Base-by-base conservation (phyloP, 92 coral and sea anemone genomes). In the Palythoa heliodiscus region DNA sequence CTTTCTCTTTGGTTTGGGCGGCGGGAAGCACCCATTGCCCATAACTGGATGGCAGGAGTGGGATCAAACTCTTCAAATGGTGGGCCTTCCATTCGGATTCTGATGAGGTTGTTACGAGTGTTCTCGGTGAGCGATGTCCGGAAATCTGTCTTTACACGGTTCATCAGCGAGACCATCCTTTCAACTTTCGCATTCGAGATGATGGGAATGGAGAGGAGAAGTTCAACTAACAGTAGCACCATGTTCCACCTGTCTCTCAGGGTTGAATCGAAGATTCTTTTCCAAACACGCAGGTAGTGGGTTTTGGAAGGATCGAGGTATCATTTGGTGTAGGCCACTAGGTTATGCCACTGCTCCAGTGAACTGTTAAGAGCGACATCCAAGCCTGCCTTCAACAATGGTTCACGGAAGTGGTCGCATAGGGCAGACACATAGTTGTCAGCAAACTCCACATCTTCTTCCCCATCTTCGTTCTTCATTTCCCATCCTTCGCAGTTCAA, bases 401-500 rank as follows among this genome's bases (percentile, higher is more conserved):
- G 93, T 25, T 64, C 92, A 47, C 79, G 67, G 79, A 92, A 92
- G 67, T 86, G 93, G 61, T 86, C 73, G 73, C 17, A 87, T 13
- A 90, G 67, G 63, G 86, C 90, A 40, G 82, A 54, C 52, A 92
- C 12, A 15, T 68, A n/a, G 38, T 88, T 69, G 52, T 90, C 93
- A 23, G 93, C 91, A 82, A 92, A 87, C 58, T 48, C 75, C 71
- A 83, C 38, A 87, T 92, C 92, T 66, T 89, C 89, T 24, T 89
- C 89, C 40, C 88, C 93, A 66, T 87, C 87, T 22, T 90, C 88
- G 17, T 61, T 60, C 35, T 61, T 23, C 82, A 76, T 57, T 73
- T 93, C 93, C 95, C 95, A 93, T 53, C 95, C 93, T 82, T 87
- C 90, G 50, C 89, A 81, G 58, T 91, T 91, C 72, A 93, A 76